A percentile compares a stretch with the other conserved stretches of the same genome.
phyloP scores from a whole-genome alignment of 2,888 invertebrate genomes.

The Drosophila maculinotata region DNA sequence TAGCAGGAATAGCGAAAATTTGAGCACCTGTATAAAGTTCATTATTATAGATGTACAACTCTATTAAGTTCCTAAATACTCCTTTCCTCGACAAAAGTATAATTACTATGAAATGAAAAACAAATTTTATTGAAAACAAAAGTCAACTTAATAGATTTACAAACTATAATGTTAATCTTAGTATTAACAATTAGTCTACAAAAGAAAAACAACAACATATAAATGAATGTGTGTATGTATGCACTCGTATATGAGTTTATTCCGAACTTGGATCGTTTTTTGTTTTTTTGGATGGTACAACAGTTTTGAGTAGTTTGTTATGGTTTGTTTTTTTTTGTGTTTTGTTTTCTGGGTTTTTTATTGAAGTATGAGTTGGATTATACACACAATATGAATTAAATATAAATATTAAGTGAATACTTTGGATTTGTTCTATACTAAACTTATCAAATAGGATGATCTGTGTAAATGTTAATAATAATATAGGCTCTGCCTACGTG shows the following conservation, averaged over 20 bases:
- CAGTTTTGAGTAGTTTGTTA: conserved; percentile 9
- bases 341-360: conserved; percentile 30
- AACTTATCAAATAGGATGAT: conserved; percentile 51
- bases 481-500: conserved; percentile 78
- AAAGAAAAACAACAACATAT: conserved; percentile 44
- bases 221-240: conserved; percentile 17
- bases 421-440: conserved; percentile 71
- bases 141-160: conserved; percentile 62
- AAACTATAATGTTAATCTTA: conserved; percentile 22
- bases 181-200: conserved; percentile 44
- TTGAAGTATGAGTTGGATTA: conserved; percentile 49
- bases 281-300: conserved; percentile 20
- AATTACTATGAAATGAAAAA: conserved; percentile 58
- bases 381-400: conserved; percentile 54
- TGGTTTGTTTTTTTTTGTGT: conserved; percentile 12
- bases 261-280: too few species aligned
- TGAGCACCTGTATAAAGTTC: too few species aligned
- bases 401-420: conserved; percentile 77
- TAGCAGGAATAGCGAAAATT: too few species aligned
- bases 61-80: too few species aligned
- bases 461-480: conserved; percentile 54
- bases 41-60: too few species aligned
- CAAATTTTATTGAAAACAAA: conserved; percentile 73
- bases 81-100: not conserved
- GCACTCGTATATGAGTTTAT: not conserved